Evolutionary conservation across 2,888 invertebrate species (phyloP).

Genomic region (Tricholauxania praeusta): DNA sequence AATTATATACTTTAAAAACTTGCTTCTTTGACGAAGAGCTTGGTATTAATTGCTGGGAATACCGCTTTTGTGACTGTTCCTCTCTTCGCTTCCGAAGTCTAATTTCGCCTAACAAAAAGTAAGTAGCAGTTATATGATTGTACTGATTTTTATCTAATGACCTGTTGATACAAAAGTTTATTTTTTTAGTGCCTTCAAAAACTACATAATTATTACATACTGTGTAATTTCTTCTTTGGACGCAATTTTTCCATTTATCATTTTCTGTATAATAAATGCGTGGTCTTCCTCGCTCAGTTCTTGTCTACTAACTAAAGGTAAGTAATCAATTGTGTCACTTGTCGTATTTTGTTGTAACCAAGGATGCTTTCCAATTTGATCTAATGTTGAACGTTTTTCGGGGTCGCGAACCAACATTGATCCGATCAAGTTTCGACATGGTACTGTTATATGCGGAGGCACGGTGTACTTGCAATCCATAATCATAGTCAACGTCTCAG

Average conservation of each 20-base stretch:
- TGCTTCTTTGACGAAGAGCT: constrained; percentile 54
- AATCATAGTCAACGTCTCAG: constrained; percentile 98
- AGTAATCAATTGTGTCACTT: constrained; percentile 71
- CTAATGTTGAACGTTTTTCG: constrained; percentile 86
- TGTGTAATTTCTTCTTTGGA: constrained; percentile 93
- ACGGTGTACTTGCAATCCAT: constrained; percentile 99
- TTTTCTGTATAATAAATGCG: constrained; percentile 90
- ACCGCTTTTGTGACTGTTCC: constrained; percentile 70
- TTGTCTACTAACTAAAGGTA: constrained; percentile 89
- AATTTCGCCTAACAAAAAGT: constrained; percentile 94
- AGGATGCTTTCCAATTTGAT: constrained; percentile 87
- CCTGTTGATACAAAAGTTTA: constrained; percentile 67
- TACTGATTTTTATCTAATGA: constrained; percentile 96
- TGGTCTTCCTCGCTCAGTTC: constrained; percentile 94
- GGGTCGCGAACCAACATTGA: constrained; percentile 96
- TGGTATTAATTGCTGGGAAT: constrained; percentile 52
- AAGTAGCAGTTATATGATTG: constrained; percentile 98
- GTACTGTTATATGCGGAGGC: constrained; percentile 86
- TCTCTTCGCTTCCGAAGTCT: constrained; percentile 85
- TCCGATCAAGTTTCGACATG: constrained; percentile 91
- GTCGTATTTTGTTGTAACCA: constrained; percentile 76
- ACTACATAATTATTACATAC: constrained; percentile 69
- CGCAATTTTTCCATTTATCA: constrained; percentile 96
- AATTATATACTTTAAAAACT: constrained; percentile 25
- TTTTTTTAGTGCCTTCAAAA: neutral